These are phyloP conservation scores for Harpagifer antarcticus DNA, from an alignment of 2,797 vertebrate genomes.

Conservation along the genomic window DNA sequence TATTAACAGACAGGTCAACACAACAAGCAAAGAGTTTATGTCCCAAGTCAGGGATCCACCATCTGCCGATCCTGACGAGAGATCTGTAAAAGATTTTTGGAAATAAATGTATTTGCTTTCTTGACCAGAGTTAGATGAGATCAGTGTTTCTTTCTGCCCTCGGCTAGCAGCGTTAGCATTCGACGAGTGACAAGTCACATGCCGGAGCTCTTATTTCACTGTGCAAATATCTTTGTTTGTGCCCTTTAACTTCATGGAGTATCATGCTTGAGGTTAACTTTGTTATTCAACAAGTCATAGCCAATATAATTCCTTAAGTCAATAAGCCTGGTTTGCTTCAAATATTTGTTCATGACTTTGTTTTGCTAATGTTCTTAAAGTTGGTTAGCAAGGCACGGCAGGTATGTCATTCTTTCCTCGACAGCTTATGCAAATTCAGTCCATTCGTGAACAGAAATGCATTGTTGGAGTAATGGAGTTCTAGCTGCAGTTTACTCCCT, in stretches of 20 bases:
- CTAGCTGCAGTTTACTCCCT: neutral
- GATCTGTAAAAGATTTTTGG: too few species aligned
- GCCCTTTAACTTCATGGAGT: neutral
- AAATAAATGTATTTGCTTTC: neutral
- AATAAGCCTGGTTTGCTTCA: slow-evolving; percentile 45
- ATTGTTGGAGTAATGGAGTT: neutral
- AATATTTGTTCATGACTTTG: slow-evolving; percentile 15
- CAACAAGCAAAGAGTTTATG: neutral
- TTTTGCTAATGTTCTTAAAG: too few species aligned
- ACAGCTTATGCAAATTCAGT: neutral
- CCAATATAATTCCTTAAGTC: neutral
- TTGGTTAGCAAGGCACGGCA: neutral
- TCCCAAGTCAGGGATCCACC: too few species aligned
- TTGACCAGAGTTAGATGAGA: neutral
- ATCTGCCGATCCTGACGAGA: too few species aligned
- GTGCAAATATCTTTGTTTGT: slow-evolving; percentile 39
- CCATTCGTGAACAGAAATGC: neutral
- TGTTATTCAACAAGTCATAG: slow-evolving; percentile 4
- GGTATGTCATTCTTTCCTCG: neutral
- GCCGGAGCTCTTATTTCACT: slow-evolving; percentile 9
- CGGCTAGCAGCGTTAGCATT: neutral
- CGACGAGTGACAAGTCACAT: slow-evolving; percentile 26
- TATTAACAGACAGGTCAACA: neutral
- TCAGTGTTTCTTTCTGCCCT: neutral
- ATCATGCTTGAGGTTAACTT: neutral